phyloP scores from a whole-genome alignment of 2,888 invertebrate genomes.

The Netelia melanura region DNA sequence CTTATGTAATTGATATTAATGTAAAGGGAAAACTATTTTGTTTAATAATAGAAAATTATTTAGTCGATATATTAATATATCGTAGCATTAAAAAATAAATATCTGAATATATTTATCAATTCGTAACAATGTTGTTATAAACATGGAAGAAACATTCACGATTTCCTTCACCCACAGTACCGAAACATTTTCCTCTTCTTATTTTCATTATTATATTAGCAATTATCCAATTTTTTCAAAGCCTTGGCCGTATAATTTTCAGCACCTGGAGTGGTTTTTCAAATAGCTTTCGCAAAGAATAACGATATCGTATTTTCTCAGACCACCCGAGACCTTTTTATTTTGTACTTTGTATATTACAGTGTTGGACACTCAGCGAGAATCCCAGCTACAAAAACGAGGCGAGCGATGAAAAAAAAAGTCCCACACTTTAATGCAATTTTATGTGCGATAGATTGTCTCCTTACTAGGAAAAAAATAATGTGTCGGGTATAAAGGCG shows the following conservation, averaged over 20 bases:
- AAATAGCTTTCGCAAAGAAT: neutral
- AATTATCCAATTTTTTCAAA: constrained; percentile 1
- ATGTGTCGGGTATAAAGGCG: constrained; percentile 1
- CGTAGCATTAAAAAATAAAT: too few species aligned
- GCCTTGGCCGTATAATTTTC: neutral
- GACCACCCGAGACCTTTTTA: neutral
- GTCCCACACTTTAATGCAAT: constrained; percentile 13
- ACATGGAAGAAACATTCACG: neutral
- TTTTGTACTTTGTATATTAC: constrained; percentile 11
- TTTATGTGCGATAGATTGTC: constrained; percentile 13
- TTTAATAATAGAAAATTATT: too few species aligned
- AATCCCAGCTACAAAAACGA: neutral
- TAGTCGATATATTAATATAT: too few species aligned
- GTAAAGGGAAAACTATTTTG: too few species aligned
- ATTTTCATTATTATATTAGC: neutral
- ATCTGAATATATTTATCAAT: too few species aligned
- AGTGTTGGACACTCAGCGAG: constrained; percentile 8
- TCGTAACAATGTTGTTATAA: neutral
- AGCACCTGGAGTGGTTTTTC: neutral
- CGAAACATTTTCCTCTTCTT: neutral
- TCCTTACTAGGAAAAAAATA: constrained; percentile 4
- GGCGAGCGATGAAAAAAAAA: neutral
- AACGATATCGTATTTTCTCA: neutral
- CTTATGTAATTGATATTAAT: too few species aligned
- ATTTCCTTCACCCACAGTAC: neutral